Percentiles rank a stretch among this genome's conserved stretches.
These are phyloP conservation scores for Stigmatopora argus DNA, from an alignment of 2,113 vertebrate species.

Conservation along the genomic window DNA sequence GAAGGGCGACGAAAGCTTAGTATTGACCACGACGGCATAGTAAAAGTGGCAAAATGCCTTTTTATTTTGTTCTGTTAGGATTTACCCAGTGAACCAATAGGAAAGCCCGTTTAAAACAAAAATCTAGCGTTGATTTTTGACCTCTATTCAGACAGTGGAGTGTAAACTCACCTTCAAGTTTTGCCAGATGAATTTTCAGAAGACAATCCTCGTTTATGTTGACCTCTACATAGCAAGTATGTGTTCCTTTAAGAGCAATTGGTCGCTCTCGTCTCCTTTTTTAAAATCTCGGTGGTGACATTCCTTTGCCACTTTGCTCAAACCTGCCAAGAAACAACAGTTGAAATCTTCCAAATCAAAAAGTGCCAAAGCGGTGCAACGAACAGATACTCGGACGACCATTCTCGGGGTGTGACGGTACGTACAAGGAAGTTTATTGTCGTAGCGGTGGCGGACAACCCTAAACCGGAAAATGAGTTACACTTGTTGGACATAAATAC, in stretches of 20 bases:
- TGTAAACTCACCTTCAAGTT: conserved; percentile 35
- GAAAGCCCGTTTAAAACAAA: neutral
- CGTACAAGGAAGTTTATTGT: neutral
- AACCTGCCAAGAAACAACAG: conserved; percentile 39
- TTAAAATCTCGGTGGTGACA: conserved; percentile 44
- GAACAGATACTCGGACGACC: neutral
- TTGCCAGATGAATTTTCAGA: conserved; percentile 1
- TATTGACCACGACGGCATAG: too few species aligned
- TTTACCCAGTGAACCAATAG: too few species aligned
- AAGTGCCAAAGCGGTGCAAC: neutral
- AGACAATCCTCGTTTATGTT: conserved; percentile 29
- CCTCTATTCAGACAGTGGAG: neutral
- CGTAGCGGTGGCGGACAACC: neutral
- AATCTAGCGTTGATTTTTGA: neutral
- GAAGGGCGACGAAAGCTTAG: too few species aligned
- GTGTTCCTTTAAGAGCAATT: conserved; percentile 44
- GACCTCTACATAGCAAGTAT: conserved; percentile 41
- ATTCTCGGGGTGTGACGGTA: neutral
- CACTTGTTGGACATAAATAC: too few species aligned
- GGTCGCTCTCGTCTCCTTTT: conserved; percentile 31
- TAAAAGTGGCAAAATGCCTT: too few species aligned
- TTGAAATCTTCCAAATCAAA: conserved; percentile 26
- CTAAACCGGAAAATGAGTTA: too few species aligned
- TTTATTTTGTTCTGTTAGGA: neutral
- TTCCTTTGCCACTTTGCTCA: conserved; percentile 42